These are phyloP conservation scores for Brachylomia viminalis DNA, from an alignment of 2,888 invertebrate genomes.

Conservation along the genomic window DNA sequence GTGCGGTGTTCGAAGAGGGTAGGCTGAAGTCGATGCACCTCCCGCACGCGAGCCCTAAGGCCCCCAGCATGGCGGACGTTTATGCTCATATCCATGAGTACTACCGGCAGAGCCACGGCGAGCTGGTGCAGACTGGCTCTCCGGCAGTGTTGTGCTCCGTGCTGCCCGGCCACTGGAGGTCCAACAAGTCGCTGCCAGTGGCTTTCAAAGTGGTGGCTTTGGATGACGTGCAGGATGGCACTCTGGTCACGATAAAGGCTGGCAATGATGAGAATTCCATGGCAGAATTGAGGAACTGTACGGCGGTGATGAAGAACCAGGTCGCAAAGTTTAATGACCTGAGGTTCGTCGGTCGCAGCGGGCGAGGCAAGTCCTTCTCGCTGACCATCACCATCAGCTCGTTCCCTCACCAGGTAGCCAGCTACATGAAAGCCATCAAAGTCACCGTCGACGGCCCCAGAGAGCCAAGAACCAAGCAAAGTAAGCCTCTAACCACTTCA, in stretches of 20 bases:
- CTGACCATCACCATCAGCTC: conserved; percentile 97
- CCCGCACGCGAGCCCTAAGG: conserved; percentile 90
- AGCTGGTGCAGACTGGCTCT: conserved; percentile 97
- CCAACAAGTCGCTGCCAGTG: conserved; percentile 98
- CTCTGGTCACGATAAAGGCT: conserved; percentile 97
- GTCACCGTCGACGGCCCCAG: conserved; percentile 99
- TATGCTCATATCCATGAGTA: conserved; percentile 94
- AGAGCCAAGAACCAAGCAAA: conserved; percentile 98
- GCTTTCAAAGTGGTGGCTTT: conserved; percentile 98
- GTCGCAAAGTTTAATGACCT: conserved; percentile 99
- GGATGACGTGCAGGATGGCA: conserved; percentile 98
- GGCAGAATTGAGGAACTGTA: conserved; percentile 98
- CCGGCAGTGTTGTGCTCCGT: conserved; percentile 98
- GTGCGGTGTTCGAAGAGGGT: conserved; percentile 80
- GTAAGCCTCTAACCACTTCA: conserved; percentile 91
- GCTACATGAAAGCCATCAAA: conserved; percentile 99
- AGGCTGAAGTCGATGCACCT: conserved; percentile 92
- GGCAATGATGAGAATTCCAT: conserved; percentile 99
- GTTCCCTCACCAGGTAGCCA: conserved; percentile 95
- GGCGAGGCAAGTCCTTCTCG: conserved; percentile 98
- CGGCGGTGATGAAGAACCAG: conserved; percentile 99
- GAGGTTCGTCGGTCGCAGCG: conserved; percentile 99
- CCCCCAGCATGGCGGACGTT: conserved; percentile 93
- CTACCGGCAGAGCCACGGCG: conserved; percentile 97
- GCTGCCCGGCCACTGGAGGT: conserved; percentile 98